These are phyloP conservation scores for Phymastichus coffea DNA, from an alignment of 1,140 invertebrate species.

Conservation along the genomic window DNA sequence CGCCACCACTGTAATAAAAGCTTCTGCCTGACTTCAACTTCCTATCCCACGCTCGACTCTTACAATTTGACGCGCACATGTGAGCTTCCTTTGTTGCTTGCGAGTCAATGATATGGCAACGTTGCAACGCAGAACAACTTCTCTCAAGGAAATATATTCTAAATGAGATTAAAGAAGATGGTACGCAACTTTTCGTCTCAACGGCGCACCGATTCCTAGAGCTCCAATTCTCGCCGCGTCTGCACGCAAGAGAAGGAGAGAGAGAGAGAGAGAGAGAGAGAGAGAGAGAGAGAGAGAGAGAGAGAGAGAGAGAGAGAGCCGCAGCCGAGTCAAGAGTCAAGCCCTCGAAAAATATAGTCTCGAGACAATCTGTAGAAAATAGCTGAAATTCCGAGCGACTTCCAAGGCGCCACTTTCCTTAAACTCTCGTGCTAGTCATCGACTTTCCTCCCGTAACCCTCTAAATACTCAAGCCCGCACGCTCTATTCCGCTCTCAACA, in stretches of 20 bases:
- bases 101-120: too few relatives aligned
- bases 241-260: slow-evolving; percentile 23
- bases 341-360: slow-evolving; percentile 46
- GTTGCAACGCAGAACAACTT: slow-evolving; percentile 28
- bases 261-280: too few relatives aligned
- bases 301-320: too few relatives aligned
- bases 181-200: slow-evolving; percentile 26
- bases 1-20: slow-evolving; percentile 36
- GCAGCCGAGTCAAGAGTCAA: too few relatives aligned
- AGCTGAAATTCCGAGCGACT: slow-evolving; percentile 53
- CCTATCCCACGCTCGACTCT: background rate
- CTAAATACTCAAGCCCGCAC: too few relatives aligned
- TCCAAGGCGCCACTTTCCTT: slow-evolving; percentile 33
- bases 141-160: slow-evolving; percentile 48
- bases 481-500: too few relatives aligned
- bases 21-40: slow-evolving; percentile 28
- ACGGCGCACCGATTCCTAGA: too few relatives aligned
- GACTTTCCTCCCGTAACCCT: too few relatives aligned
- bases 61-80: background rate
- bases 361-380: slow-evolving; percentile 51
- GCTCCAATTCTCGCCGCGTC: background rate
- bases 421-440: too few relatives aligned
- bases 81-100: too few relatives aligned
- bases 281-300: too few relatives aligned
- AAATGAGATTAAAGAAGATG: slow-evolving; percentile 52